Base-by-base conservation (phyloP, 2,888 invertebrate species). In the Venusia cambrica region DNA sequence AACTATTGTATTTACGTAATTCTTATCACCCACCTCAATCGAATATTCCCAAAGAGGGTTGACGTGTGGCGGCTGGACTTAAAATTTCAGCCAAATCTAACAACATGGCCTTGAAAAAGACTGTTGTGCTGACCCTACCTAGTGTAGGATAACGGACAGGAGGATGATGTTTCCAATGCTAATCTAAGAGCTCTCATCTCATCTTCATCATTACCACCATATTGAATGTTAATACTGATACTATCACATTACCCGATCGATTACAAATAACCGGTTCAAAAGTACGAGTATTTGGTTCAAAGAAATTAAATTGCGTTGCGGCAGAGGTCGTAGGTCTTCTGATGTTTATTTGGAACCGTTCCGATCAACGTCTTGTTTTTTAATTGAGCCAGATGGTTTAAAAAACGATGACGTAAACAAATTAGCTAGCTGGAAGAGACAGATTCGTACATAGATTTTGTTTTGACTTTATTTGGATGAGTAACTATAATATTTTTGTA, bases 301-400 rank as follows among this genome's bases (percentile, higher is more conserved):
- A 69, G 65, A 73, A 66, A 71, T 73, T 71, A 74, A 76, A 78
- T 75, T 73, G 58, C 61, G 55, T 72, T 73, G 65, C 62, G 62
- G 57, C 62, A 38, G 51, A 49, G 78, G 75, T 78, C 74, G 76
- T 54, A 52, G 76, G 72, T 69, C 49, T 49, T 49, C 51, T 50
- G 61, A 44, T 48, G 48, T 48, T 57, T 68, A 65, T 65, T 62
- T 62, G 60, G 57, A 57, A 53, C 67, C 59, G 70, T 64, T 69
- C 57, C 67, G 51, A 57, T 58, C 59, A 38, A 33, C 31, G 60
- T 63, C 68, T 61, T 52, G 59, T 69, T 71, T 71, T 70, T 73
- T 67, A 67, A 72, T 71, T 65, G 59, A 64, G 57, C 57, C 26
- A 21, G 45, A 43, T 40, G 35, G 36, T 47, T 18, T 36, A 45